A percentile compares a stretch with the other conserved stretches of the same genome.
Evolutionary conservation across 2,888 invertebrate species (phyloP).

Genomic region (Epistrophe eligans): DNA sequence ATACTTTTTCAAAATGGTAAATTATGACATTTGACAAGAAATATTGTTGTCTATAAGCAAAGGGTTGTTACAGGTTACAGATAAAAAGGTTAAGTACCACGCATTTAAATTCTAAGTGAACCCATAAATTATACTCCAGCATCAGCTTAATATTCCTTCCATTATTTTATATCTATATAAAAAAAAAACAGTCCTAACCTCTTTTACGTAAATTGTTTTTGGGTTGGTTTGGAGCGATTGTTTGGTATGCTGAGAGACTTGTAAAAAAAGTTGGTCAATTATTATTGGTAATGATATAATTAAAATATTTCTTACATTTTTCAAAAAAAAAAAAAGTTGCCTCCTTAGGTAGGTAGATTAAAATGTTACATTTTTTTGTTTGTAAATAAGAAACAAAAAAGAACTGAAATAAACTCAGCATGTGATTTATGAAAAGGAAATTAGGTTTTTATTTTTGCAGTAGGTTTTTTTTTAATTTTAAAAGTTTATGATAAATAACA

Average conservation of each 20-base stretch:
- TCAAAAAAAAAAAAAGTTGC: neutral
- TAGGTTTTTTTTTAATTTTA: neutral
- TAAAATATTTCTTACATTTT: constrained; percentile 4
- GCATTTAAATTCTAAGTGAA: constrained; percentile 27
- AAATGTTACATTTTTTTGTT: neutral
- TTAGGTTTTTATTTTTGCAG: neutral
- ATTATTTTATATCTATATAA: neutral
- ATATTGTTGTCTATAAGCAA: constrained; percentile 30
- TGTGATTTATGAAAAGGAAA: neutral
- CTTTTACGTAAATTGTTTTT: constrained; percentile 4
- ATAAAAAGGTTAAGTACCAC: constrained; percentile 36
- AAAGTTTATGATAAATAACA: neutral
- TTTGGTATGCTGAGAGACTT: neutral
- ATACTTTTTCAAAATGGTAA: constrained; percentile 3
- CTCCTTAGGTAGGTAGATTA: neutral
- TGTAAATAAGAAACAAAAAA: neutral
- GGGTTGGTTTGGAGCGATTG: neutral
- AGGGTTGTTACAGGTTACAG: constrained; percentile 32
- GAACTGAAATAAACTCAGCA: neutral
- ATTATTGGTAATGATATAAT: constrained; percentile 28
- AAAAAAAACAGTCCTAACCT: neutral
- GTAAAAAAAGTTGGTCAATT: constrained; percentile 24
- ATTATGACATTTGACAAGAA: constrained; percentile 44
- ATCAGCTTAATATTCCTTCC: constrained; percentile 8
- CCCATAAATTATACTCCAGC: constrained; percentile 23